Conservation (phyloP, 2,888 invertebrate genomes). For the Caenorhabditis sp. region DNA sequence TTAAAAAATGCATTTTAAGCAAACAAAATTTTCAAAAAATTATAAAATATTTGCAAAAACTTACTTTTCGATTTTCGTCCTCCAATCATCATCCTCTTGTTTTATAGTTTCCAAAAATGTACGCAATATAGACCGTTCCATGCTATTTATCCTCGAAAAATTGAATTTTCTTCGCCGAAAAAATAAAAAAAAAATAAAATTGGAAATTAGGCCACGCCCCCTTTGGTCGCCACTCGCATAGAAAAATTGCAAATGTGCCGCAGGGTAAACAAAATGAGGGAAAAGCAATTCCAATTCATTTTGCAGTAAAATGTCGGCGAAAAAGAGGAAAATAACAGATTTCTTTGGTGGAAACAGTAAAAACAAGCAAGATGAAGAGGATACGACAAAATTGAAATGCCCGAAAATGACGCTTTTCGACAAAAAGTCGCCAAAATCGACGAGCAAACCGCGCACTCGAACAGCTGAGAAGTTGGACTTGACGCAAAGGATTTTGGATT, state of each 20-base stretch:
- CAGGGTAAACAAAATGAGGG: neutral
- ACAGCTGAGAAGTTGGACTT: slow-evolving; percentile 6
- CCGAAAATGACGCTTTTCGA: slow-evolving; percentile 18
- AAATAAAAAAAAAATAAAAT: neutral
- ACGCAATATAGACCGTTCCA: slow-evolving; percentile 9
- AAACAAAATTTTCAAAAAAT: too few relatives aligned
- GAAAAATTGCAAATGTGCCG: neutral
- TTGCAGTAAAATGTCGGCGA: neutral
- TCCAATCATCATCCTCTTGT: slow-evolving; percentile 13
- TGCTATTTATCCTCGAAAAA: neutral
- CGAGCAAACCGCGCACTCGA: neutral
- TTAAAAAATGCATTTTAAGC: neutral
- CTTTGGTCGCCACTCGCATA: neutral
- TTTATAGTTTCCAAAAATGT: slow-evolving; percentile 17
- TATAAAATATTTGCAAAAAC: neutral
- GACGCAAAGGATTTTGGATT: slow-evolving; percentile 22
- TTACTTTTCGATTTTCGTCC: slow-evolving; percentile 19
- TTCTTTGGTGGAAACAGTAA: slow-evolving; percentile 5
- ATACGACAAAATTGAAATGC: slow-evolving; percentile 10
- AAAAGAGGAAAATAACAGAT: slow-evolving; percentile 17
- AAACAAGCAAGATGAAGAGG: neutral
- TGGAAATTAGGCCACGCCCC: slow-evolving; percentile 10
- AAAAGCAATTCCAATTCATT: neutral
- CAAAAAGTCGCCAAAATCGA: neutral
- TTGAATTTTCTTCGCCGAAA: neutral